Base-by-base conservation (phyloP, 2,888 invertebrate genomes). In the Cordylochernes scorpioides region DNA sequence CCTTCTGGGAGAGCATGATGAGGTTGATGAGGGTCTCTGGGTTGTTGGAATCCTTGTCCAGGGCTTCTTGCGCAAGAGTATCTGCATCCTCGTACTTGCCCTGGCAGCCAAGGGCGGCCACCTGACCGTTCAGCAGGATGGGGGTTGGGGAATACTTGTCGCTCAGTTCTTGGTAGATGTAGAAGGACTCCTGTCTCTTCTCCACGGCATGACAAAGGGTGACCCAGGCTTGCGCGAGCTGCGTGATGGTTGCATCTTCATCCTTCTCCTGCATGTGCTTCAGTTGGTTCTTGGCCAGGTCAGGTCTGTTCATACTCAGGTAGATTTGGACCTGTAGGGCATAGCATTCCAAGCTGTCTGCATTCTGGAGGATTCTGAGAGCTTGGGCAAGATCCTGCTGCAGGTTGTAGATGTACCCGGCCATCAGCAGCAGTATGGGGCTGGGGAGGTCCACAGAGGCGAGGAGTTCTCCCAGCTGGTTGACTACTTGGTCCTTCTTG, bases 101-200 rank as follows among this genome's bases (percentile, higher is more conserved):
- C 22, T 39, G 34, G 9, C 31, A 34, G 17, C 41, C 35, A 6
- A 41, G 30, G 12, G 40, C 36, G 1, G 77, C 73, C 0, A 91
- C 84, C 44, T 88, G 82, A 0, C 86, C 84, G 42, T 94, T 88
- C 1, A 94, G 62, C 10, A 97, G 56, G 33, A 78, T 60, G 3
- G 66, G 73, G 35, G 69, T 86, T 43, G 62, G 65, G 37, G 72
- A 70, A 51, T 74, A 71, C 53, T 84, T 84, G 50, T 97, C 97
- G 19, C 77, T 69, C 59, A 94, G 63, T 59, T 97, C 94, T 64
- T 94, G 78, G 45, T 77, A 77, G 43, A 91, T 91, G 56, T 91
- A 94, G 57, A 75, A 91, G 0, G 94, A 94, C 52, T 97, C 97
- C 54, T 91, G 86, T 28, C 86, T 64, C 46, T 94, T 94, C 17